phyloP scores from a whole-genome alignment of 2,888 invertebrate genomes.

The Plebejus anna region DNA sequence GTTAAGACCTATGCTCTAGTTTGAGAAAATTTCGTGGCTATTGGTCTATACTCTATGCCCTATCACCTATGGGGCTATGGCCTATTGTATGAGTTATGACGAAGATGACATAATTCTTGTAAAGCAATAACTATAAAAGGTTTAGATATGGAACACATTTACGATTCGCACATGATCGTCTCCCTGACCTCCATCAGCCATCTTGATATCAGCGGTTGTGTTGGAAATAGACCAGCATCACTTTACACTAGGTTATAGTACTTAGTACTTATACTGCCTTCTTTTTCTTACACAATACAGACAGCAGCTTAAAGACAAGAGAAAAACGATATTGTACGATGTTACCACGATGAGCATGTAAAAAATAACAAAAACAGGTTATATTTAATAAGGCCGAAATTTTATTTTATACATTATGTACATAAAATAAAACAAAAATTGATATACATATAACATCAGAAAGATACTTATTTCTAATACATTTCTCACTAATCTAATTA shows the following conservation, averaged over 20 bases:
- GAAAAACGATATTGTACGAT: too few relatives aligned
- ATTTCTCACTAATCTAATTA: conserved; percentile 60
- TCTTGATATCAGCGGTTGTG: background rate
- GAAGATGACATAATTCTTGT: background rate
- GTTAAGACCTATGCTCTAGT: too few relatives aligned
- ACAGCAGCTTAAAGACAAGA: too few relatives aligned
- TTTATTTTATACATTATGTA: conserved; percentile 62
- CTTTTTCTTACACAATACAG: too few relatives aligned
- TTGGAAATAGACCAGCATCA: conserved; percentile 7
- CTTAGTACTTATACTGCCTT: background rate
- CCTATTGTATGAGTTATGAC: too few relatives aligned
- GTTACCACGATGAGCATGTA: too few relatives aligned
- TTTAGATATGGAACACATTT: background rate
- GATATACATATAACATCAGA: conserved; percentile 43
- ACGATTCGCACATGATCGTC: background rate
- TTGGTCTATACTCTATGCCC: too few relatives aligned
- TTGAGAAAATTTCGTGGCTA: too few relatives aligned
- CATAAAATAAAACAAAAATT: conserved; percentile 55
- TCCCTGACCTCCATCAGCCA: background rate
- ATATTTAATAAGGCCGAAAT: conserved; percentile 46
- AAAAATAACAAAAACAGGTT: conserved; percentile 33
- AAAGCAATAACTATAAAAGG: conserved; percentile 1
- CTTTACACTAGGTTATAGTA: background rate
- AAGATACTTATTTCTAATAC: conserved; percentile 55
- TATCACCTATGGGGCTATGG: background rate